Conservation (phyloP, 2,113 vertebrate species). For the Nicator chloris region DNA sequence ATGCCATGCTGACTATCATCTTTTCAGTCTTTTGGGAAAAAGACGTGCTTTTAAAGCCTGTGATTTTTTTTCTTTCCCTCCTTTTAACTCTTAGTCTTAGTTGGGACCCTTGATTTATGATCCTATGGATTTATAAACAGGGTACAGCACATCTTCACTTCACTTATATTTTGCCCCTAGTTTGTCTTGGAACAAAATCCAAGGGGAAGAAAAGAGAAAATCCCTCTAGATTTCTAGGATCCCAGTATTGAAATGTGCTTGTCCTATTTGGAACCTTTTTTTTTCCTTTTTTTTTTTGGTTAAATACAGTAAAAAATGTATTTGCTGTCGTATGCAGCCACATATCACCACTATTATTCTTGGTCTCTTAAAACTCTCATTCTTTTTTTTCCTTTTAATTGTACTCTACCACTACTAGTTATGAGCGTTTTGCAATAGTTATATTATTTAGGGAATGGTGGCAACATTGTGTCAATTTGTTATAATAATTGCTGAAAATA, state of each 20-base stretch:
- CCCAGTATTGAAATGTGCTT: not conserved
- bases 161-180: not conserved
- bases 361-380: not conserved
- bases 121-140: not conserved
- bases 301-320: not conserved
- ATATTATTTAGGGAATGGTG: not conserved
- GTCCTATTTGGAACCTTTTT: not conserved
- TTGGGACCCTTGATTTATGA: not conserved
- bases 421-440: not conserved
- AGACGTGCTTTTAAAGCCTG: not conserved
- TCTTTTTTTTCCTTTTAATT: not conserved
- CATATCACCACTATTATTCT: not conserved
- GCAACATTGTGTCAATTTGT: not conserved
- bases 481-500: slow-evolving; percentile 24
- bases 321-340: not conserved
- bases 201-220: not conserved
- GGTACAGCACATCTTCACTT: not conserved
- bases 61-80: not conserved
- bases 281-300: too few species aligned
- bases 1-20: not conserved
- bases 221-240: not conserved
- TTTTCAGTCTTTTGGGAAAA: slow-evolving; percentile 6
- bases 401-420: not conserved
- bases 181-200: not conserved
- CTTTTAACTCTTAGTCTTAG: not conserved